phyloP scores from a whole-genome alignment of 2,888 invertebrate genomes.

The Cryptocheilus praepositus region DNA sequence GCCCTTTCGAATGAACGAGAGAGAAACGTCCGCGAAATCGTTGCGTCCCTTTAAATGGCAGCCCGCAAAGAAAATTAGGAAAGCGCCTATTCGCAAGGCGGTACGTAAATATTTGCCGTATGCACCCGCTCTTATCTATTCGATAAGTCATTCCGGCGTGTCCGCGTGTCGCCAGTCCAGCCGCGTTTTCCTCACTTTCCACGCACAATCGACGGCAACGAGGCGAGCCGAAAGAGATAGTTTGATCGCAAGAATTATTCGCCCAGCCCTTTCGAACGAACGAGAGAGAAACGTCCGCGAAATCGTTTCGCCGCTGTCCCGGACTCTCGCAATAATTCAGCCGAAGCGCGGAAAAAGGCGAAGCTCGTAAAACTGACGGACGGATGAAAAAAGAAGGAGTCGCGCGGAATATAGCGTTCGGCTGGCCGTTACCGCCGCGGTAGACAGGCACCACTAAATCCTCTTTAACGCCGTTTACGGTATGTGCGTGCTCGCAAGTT shows the following conservation, averaged over 20 bases:
- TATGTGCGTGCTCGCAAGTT: slow-evolving; percentile 20
- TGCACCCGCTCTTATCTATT: background rate
- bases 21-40: slow-evolving; percentile 14
- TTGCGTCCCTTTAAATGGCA: too few relatives aligned
- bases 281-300: slow-evolving; percentile 14
- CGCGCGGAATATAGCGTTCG: slow-evolving; percentile 39
- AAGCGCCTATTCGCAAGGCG: too few relatives aligned
- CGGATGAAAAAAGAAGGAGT: slow-evolving; percentile 10
- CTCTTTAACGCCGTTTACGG: slow-evolving; percentile 39
- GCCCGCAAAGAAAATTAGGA: too few relatives aligned
- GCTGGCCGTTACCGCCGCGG: slow-evolving; percentile 20
- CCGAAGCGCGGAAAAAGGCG: slow-evolving; percentile 21
- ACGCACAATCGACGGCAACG: too few relatives aligned
- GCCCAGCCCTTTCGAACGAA: slow-evolving; percentile 2
- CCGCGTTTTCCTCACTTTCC: too few relatives aligned
- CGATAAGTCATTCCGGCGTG: slow-evolving; percentile 3
- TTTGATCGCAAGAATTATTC: slow-evolving; percentile 21
- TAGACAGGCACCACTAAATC: slow-evolving; percentile 33
- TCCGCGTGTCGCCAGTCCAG: too few relatives aligned
- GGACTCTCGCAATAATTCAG: slow-evolving; percentile 32
- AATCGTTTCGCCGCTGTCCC: slow-evolving; percentile 8
- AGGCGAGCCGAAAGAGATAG: too few relatives aligned
- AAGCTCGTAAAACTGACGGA: slow-evolving; percentile 30
- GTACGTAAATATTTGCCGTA: too few relatives aligned
- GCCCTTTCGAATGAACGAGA: slow-evolving; percentile 12